Conservation (phyloP, 2,888 invertebrate genomes). For the Dascillus cervinus region DNA sequence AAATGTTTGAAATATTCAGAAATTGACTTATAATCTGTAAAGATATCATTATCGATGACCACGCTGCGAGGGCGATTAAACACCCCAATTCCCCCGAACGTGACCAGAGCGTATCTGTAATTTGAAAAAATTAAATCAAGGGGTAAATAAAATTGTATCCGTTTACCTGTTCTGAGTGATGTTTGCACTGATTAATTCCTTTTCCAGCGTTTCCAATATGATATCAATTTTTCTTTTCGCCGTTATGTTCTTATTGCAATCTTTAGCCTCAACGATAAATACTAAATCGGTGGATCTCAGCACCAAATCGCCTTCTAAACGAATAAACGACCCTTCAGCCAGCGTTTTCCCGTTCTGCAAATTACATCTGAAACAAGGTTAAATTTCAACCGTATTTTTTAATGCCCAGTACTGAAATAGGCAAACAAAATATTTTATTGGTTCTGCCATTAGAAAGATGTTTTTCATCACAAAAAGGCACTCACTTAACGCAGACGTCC, state of each 20-base stretch:
- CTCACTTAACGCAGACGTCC: slow-evolving; percentile 70
- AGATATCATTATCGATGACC: slow-evolving; percentile 56
- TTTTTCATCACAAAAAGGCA: slow-evolving; percentile 10
- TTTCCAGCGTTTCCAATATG: slow-evolving; percentile 59
- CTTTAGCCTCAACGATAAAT: slow-evolving; percentile 80
- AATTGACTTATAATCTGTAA: slow-evolving; percentile 57
- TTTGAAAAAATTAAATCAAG: neutral
- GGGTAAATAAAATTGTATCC: neutral
- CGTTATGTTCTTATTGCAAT: slow-evolving; percentile 67
- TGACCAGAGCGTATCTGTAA: slow-evolving; percentile 68
- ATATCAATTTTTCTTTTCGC: slow-evolving; percentile 60
- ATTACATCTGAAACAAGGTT: slow-evolving; percentile 51
- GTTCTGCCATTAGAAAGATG: slow-evolving; percentile 6
- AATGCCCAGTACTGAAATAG: too few species aligned
- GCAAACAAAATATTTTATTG: too few species aligned
- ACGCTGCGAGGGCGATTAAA: slow-evolving; percentile 56
- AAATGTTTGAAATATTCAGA: slow-evolving; percentile 62
- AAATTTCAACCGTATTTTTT: slow-evolving; percentile 16
- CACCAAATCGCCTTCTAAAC: slow-evolving; percentile 50
- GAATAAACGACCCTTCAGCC: slow-evolving; percentile 67
- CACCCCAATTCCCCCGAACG: slow-evolving; percentile 65
- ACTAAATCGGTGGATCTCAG: slow-evolving; percentile 76
- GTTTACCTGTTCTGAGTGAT: slow-evolving; percentile 53
- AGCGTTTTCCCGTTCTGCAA: slow-evolving; percentile 60
- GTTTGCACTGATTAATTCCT: slow-evolving; percentile 57